Percentiles rank a stretch among this genome's conserved stretches.
These are phyloP conservation scores for Rhopalosiphum padi DNA, from an alignment of 1,140 invertebrate species.

Conservation along the genomic window DNA sequence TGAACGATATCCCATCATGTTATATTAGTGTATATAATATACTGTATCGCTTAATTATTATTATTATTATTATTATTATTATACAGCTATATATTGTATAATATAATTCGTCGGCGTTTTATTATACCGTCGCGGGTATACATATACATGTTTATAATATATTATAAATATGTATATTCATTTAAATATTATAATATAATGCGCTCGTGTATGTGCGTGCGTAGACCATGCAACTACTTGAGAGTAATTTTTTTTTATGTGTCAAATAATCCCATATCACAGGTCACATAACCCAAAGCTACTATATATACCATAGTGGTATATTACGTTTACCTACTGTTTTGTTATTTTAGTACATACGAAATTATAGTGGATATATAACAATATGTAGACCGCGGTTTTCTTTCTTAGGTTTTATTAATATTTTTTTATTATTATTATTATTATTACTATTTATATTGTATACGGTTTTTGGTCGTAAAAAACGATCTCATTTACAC, in stretches of 20 bases:
- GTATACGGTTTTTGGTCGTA: conserved; percentile 10
- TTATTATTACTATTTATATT: background rate
- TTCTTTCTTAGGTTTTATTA: background rate
- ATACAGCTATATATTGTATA: background rate
- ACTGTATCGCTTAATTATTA: background rate
- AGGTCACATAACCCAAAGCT: background rate
- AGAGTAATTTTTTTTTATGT: background rate
- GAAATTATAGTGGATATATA: background rate
- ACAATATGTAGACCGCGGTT: background rate
- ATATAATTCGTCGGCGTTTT: background rate
- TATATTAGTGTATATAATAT: background rate
- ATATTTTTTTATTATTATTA: too few species aligned
- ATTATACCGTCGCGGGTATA: background rate
- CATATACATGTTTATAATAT: too few species aligned
- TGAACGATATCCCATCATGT: background rate
- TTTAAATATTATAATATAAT: background rate
- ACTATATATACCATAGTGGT: background rate
- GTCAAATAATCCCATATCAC: background rate
- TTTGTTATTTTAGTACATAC: background rate
- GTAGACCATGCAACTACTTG: background rate
- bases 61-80: background rate
- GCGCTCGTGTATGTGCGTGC: background rate
- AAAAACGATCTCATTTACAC: background rate
- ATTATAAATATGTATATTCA: background rate
- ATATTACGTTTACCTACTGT: background rate